These are phyloP conservation scores for Rhinoderma darwinii DNA, from an alignment of 2,113 vertebrate genomes.

Conservation along the genomic window DNA sequence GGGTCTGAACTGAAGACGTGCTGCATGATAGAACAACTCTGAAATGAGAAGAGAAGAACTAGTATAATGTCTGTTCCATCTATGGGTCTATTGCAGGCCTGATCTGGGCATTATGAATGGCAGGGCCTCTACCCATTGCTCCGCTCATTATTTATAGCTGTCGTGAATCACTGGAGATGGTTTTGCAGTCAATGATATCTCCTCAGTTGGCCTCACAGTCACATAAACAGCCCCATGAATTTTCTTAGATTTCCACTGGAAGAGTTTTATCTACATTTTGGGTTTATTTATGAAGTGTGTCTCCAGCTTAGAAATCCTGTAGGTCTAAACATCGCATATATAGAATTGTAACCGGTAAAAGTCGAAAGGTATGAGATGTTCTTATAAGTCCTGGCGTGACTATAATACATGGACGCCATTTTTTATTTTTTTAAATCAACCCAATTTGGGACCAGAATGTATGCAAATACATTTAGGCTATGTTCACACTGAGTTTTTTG, in stretches of 20 bases:
- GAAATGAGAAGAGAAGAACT: not conserved
- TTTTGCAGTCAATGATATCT: slow-evolving; percentile 1
- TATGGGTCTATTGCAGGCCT: not conserved
- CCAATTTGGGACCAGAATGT: no score
- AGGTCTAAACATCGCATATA: no score
- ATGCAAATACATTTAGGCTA: no score
- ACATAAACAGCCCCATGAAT: slow-evolving; percentile 10
- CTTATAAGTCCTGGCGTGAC: no score
- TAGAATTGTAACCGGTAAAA: no score
- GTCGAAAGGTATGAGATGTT: no score
- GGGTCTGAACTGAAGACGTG: not conserved
- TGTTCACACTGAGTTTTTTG: no score
- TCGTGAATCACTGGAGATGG: not conserved
- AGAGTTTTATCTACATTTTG: not conserved
- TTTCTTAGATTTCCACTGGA: not conserved
- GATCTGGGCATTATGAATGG: not conserved
- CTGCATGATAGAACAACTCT: not conserved
- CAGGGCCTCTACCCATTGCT: not conserved
- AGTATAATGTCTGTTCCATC: not conserved
- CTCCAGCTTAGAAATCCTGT: not conserved
- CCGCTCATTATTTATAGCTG: slow-evolving; percentile 14
- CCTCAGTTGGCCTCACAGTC: not conserved
- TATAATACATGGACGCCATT: no score
- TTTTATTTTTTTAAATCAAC: no score
- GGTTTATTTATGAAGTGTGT: not conserved